Conservation (phyloP, 2,888 invertebrate species). For the Acholoe squamosa region DNA sequence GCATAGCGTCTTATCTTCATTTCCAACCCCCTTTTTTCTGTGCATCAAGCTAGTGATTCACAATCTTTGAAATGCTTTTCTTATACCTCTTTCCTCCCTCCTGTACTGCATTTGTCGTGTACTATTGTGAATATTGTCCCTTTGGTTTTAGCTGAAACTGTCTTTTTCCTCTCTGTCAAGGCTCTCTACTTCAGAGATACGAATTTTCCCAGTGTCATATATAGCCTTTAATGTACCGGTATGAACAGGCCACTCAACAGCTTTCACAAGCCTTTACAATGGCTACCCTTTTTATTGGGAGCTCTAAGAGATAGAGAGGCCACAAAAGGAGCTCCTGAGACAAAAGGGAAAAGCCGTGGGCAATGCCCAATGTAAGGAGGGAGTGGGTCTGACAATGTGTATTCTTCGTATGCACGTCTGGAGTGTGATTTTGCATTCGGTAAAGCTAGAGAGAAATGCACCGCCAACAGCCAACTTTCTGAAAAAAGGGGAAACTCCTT, state of each 20-base stretch:
- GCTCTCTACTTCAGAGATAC: not conserved
- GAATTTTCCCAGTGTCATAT: not conserved
- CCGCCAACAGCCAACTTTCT: not conserved
- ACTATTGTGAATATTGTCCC: too few species aligned
- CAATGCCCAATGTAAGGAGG: not conserved
- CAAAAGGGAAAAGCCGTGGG: not conserved
- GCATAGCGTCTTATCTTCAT: too few species aligned
- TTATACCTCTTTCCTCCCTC: too few species aligned
- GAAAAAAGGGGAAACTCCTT: not conserved
- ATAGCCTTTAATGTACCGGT: not conserved
- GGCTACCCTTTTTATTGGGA: not conserved
- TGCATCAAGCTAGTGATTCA: too few species aligned
- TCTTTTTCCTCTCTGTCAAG: not conserved
- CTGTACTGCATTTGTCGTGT: too few species aligned
- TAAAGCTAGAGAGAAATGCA: too few species aligned
- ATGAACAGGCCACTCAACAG: not conserved
- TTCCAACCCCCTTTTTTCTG: too few species aligned
- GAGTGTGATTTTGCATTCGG: not conserved
- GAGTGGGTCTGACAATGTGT: not conserved
- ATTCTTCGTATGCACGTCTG: not conserved
- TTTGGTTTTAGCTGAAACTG: too few species aligned
- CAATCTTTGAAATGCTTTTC: too few species aligned
- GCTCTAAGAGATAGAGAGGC: not conserved
- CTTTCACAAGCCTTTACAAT: not conserved
- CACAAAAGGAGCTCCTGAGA: not conserved